Evolutionary conservation across 2,797 vertebrate species (phyloP).

Genomic region (Parauchenoglanis punctatus): DNA sequence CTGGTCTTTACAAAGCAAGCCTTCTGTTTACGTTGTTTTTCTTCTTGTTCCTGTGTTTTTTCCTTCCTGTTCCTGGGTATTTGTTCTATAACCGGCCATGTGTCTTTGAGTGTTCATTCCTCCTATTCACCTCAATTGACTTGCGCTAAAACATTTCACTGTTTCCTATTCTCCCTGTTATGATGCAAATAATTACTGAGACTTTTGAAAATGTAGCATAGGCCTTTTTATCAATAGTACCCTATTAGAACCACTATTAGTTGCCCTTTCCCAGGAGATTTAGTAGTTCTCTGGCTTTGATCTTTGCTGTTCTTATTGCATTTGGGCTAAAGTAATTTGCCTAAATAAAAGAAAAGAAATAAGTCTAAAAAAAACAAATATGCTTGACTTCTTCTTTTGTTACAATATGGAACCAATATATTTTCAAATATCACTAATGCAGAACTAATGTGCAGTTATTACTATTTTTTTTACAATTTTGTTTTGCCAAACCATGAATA

Average conservation of each 20-base stretch:
- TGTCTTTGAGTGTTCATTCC: not conserved
- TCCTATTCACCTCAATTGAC: not conserved
- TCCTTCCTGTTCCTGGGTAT: not conserved
- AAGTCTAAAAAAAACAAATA: not conserved
- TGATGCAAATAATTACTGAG: not conserved
- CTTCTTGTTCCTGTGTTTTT: not conserved
- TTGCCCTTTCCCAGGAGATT: not conserved
- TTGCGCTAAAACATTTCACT: not conserved
- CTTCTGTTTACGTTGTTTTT: not conserved
- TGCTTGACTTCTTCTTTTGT: not conserved
- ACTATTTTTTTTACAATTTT: not conserved
- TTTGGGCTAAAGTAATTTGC: not conserved
- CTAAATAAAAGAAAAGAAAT: not conserved
- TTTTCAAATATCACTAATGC: not conserved
- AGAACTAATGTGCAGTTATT: not conserved
- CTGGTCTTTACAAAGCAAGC: not conserved
- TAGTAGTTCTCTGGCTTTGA: not conserved
- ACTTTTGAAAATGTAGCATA: not conserved
- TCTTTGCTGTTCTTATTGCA: not conserved
- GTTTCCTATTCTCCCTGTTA: not conserved
- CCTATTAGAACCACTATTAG: not conserved
- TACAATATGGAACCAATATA: not conserved
- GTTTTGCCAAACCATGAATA: not conserved
- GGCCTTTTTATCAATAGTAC: not conserved
- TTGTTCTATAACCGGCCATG: not conserved